A percentile compares a stretch with the other conserved stretches of the same genome.
phyloP scores from a whole-genome alignment of 1,140 invertebrate species.

The Cotesia glomerata region DNA sequence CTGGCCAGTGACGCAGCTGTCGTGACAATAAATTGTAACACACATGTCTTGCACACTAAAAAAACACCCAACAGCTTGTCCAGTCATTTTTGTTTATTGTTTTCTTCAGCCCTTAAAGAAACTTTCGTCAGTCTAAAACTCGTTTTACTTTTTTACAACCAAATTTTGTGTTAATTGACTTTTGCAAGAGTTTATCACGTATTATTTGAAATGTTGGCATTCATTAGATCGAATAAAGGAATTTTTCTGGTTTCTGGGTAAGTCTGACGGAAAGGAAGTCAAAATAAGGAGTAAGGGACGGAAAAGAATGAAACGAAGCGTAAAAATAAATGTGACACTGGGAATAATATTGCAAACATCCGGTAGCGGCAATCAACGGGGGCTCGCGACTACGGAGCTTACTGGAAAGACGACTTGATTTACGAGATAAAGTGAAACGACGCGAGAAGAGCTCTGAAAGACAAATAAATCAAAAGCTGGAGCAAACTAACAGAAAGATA shows the following conservation, averaged over 20 bases:
- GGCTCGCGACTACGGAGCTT: neutral
- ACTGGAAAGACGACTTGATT: neutral
- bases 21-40: constrained; percentile 22
- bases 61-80: neutral
- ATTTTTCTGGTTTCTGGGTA: too few relatives aligned
- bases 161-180: too few relatives aligned
- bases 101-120: neutral
- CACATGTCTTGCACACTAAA: neutral
- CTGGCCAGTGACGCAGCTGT: constrained; percentile 23
- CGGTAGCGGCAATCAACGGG: constrained; percentile 15
- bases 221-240: too few relatives aligned
- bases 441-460: constrained; percentile 44
- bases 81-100: neutral
- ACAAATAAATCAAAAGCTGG: constrained; percentile 51
- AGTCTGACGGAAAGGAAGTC: too few relatives aligned
- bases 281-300: neutral
- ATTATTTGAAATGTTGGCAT: too few relatives aligned
- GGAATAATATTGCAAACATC: constrained; percentile 56
- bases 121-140: too few relatives aligned
- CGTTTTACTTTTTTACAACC: too few relatives aligned
- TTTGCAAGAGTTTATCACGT: too few relatives aligned
- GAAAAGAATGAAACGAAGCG: constrained; percentile 17
- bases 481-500: constrained; percentile 15
- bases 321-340: constrained; percentile 46
- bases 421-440: constrained; percentile 52